phyloP scores from a whole-genome alignment of 2,797 vertebrate genomes.

The Naso thynnoides region DNA sequence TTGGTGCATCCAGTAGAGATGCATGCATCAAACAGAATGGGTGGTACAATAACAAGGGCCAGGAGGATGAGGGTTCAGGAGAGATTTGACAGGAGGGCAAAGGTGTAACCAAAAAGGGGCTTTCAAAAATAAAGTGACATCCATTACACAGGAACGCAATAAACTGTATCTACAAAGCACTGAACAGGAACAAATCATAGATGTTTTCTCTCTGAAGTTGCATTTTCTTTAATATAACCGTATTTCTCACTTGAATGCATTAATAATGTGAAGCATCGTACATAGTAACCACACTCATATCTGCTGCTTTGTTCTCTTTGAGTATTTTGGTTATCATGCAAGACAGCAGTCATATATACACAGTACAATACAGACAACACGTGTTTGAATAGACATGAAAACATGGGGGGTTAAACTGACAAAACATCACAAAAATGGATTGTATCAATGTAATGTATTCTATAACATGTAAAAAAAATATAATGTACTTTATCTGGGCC shows the following conservation, averaged over 20 bases:
- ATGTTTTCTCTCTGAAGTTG: conserved; percentile 56
- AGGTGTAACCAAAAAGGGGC: conserved; percentile 58
- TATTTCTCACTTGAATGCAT: neutral
- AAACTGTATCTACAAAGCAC: conserved; percentile 18
- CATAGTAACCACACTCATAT: neutral
- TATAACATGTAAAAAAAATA: neutral
- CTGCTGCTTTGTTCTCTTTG: conserved; percentile 13
- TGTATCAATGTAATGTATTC: neutral
- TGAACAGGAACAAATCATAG: conserved; percentile 24
- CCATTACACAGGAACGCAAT: conserved; percentile 24
- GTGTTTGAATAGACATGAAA: conserved; percentile 36
- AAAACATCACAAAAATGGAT: conserved; percentile 11
- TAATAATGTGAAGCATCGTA: conserved; percentile 3
- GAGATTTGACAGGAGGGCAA: conserved; percentile 45
- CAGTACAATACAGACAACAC: conserved; percentile 40
- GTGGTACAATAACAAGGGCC: conserved; percentile 55
- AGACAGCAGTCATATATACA: conserved; percentile 27
- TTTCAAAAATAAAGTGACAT: conserved; percentile 49
- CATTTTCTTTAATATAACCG: conserved; percentile 9
- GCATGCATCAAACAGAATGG: conserved; percentile 75
- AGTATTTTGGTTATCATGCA: conserved; percentile 39
- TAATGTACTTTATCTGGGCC: neutral
- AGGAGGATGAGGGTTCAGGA: conserved; percentile 65
- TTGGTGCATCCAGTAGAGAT: conserved; percentile 78
- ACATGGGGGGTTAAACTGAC: conserved; percentile 37